Evolutionary conservation across 2,113 vertebrate genomes (phyloP), one percentile per base, ranked within the genome.

Genomic region (Hydrolagus affinis): DNA sequence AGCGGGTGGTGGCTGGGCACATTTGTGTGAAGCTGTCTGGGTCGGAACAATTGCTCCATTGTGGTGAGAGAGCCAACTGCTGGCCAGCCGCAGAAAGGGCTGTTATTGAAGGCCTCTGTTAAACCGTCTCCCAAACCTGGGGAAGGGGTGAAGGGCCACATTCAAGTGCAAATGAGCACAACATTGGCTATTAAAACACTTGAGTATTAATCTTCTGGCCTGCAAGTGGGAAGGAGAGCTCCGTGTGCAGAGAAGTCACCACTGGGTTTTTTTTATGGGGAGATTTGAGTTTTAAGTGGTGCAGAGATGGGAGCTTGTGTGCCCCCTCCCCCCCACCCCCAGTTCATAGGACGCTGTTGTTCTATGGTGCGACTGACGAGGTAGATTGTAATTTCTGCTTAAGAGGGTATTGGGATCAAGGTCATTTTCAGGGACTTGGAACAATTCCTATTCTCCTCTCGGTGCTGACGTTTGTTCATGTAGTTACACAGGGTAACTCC

Each of bases 91-190:
- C 7, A 85, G 25, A 85, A 60, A 64, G 60, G 77, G 69, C 69
- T 57, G 66, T 85, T 85, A 85, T 85, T 44, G 57, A 85, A 70
- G 28, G 30, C 28, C 85, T 23, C 32, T 57, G 70, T 21, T 85
- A 70, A 70, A 71, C 85, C 25, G 69, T 75, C 73, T 75, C 32
- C 73, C 73, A 75, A 75, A 71, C 59, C 21, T 14, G 11, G 56
- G 12, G 25, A 11, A 21, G 56, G 68, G 70, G 30, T 85, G 70
- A 71, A 69, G 32, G 69, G 66, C 56, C 28, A 70, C 21, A 25
- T 85, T 85, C 69, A 70, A 85, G 85, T 70, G 68, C 69, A 85
- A 85, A 85, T 85, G 85, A 72, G 85, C 68, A 17, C n/a, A 75
- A 75, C 32, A 75, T 75, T 75, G 73, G 32, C 56, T 75, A 30